Conservation (phyloP, 2,113 vertebrate species). For the Lamprotornis superbus region DNA sequence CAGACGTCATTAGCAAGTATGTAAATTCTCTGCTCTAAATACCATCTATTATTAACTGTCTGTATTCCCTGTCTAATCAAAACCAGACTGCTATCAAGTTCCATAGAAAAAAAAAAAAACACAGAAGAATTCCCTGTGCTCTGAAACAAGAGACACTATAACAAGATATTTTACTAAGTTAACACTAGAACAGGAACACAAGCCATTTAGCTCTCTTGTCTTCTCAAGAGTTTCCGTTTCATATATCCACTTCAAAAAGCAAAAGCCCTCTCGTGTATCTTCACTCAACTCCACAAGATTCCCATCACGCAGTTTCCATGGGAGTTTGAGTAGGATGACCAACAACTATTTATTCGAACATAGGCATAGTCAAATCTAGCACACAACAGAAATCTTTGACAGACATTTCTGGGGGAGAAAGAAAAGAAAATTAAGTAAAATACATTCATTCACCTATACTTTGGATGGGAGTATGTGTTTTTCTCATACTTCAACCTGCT, state of each 20-base stretch:
- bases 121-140: slow-evolving; percentile 28
- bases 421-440: not conserved
- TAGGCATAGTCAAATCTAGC: not conserved
- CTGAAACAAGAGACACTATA: slow-evolving; percentile 31
- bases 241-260: not conserved
- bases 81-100: slow-evolving; percentile 48
- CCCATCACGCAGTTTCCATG: not conserved
- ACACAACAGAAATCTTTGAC: not conserved
- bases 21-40: slow-evolving; percentile 47
- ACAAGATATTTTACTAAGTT: slow-evolving; percentile 41
- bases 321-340: not conserved
- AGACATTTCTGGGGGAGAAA: not conserved
- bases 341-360: not conserved
- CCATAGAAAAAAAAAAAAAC: slow-evolving; percentile 5
- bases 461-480: not conserved
- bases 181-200: slow-evolving; percentile 8
- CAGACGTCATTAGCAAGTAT: not conserved
- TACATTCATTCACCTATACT: not conserved
- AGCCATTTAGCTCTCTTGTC: slow-evolving; percentile 8
- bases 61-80: slow-evolving; percentile 53
- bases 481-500: not conserved
- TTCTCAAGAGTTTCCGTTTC: slow-evolving; percentile 9
- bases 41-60: slow-evolving; percentile 55
- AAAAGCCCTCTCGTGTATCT: not conserved
- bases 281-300: not conserved